Evolutionary conservation across 1,140 invertebrate species (phyloP).

Genomic region (Pseudomyrmex sp.): DNA sequence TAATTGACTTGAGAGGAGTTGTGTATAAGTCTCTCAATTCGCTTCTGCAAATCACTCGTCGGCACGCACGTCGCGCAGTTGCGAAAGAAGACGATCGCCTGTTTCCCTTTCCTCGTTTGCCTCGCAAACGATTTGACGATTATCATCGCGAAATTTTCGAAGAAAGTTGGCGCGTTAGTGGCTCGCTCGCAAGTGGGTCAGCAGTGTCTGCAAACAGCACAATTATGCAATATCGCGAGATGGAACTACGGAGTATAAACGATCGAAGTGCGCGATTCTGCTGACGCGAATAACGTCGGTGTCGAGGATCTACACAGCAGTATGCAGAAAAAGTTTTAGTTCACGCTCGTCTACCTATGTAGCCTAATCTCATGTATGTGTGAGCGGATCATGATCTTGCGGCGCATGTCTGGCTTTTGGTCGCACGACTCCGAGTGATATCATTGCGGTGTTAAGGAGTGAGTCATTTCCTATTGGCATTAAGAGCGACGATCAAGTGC

Average conservation of each 20-base stretch:
- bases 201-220: neutral
- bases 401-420: constrained; percentile 1
- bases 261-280: constrained; percentile 20
- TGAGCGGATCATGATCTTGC: constrained; percentile 65
- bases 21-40: constrained; percentile 7
- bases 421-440: constrained; percentile 65
- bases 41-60: neutral
- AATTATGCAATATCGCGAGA: constrained; percentile 25
- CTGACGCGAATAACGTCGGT: constrained; percentile 24
- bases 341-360: constrained; percentile 40
- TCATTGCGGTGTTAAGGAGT: constrained; percentile 73
- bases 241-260: constrained; percentile 9
- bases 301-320: neutral
- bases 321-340: constrained; percentile 4
- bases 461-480: constrained; percentile 78
- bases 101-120: neutral
- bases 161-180: neutral
- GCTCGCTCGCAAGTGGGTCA: neutral
- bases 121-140: neutral
- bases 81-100: constrained; percentile 11
- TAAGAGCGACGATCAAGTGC: constrained; percentile 69
- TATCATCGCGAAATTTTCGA: neutral
- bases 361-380: constrained; percentile 19
- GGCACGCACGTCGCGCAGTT: neutral
- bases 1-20: neutral